Evolutionary conservation across 2,888 invertebrate species (phyloP).

Genomic region (Pollenia labialis): DNA sequence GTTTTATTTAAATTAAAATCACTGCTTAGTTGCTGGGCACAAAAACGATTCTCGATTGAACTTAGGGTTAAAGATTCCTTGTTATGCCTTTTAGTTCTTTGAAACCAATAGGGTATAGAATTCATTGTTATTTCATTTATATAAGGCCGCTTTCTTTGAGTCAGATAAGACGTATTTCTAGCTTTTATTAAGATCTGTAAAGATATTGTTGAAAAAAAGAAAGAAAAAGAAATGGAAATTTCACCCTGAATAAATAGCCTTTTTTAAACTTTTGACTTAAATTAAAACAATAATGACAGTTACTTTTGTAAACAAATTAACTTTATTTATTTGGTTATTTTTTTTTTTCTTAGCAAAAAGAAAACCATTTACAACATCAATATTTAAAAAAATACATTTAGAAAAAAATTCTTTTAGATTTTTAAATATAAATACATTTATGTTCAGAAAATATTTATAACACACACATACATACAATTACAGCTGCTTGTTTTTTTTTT

Average conservation of each 20-base stretch:
- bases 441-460: constrained; percentile 16
- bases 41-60: neutral
- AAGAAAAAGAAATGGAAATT: constrained; percentile 49
- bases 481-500: neutral
- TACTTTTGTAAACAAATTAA: constrained; percentile 12
- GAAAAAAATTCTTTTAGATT: constrained; percentile 8
- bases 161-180: constrained; percentile 20
- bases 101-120: neutral
- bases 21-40: constrained; percentile 34
- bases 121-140: neutral
- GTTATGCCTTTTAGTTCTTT: neutral
- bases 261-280: constrained; percentile 1
- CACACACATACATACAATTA: constrained; percentile 34
- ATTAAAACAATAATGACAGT: constrained; percentile 48
- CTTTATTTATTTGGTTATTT: constrained; percentile 34
- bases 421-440: constrained; percentile 42
- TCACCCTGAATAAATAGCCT: constrained; percentile 55
- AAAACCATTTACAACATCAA: constrained; percentile 66
- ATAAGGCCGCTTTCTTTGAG: constrained; percentile 55
- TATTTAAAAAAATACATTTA: constrained; percentile 65
- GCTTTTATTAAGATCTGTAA: constrained; percentile 68
- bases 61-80: neutral
- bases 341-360: constrained; percentile 18
- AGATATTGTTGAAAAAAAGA: constrained; percentile 38
- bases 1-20: constrained; percentile 68